Evolutionary conservation across 2,113 vertebrate genomes (phyloP), one percentile per base, ranked within the genome.

Genomic region (Caretta caretta): DNA sequence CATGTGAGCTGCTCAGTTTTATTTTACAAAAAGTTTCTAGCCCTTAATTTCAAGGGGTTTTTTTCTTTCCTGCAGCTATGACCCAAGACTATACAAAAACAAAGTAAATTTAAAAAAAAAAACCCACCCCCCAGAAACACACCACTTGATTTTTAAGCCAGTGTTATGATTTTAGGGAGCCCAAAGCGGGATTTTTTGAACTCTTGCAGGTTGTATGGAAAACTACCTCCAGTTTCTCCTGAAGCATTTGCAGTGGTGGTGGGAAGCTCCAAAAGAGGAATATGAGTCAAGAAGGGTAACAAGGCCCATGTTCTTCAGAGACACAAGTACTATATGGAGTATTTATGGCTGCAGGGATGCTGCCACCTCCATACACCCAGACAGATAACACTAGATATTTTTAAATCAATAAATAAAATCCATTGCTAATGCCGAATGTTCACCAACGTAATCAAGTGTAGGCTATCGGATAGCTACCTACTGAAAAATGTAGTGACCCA

Each of bases 401-500:
- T 59, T 84, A 94, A 91, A 85, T 83, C 78, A 95, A 90, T 38
- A 95, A 93, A 88, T 89, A 10, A 89, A 86, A 84, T 65, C 75
- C 56, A 92, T 86, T 75, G 57, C 86, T 88, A 96, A 87, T 51
- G 72, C 86, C 11, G 46, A 91, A 86, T 35, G 78, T 29, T 91
- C 89, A 92, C 85, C 7, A 3, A 62, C 78, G 90, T n/a, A 95
- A 5, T 42, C 80, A n/a, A 86, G 84, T 57, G 29, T 79, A 65
- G 86, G 84, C 85, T 90, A 94, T 89, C 62, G 84, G 56, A 97
- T 85, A 92, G 62, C 83, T 82, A 88, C 54, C n/a, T 2, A 87
- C 46, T 1, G 1, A 90, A 95, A 95, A 97, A 93, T 1, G 13
- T 91, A 76, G 94, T 96, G 96, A 97, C 96, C 97, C 92, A 87